These are phyloP conservation scores for Sebastes kiyomatsui DNA, from an alignment of 2,797 vertebrate species.

Conservation along the genomic window DNA sequence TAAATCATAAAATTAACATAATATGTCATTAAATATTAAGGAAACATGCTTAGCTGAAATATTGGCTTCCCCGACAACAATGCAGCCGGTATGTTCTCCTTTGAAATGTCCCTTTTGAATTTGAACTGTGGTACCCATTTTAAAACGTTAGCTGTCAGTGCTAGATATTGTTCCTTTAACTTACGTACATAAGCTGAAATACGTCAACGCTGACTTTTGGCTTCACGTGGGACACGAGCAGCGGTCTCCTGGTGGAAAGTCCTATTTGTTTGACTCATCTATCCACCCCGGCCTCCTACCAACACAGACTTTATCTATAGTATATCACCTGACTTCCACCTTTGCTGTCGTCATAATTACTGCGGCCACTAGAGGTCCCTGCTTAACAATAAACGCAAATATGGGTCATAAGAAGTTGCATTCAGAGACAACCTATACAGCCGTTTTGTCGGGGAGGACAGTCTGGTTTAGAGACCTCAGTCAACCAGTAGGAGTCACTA, in stretches of 20 bases:
- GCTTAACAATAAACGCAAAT: too few relatives aligned
- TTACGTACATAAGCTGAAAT: background rate
- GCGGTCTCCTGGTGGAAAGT: fast-evolving
- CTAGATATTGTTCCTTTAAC: too few relatives aligned
- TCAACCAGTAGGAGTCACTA: background rate
- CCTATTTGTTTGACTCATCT: too few relatives aligned
- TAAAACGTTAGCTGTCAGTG: too few relatives aligned
- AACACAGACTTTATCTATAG: background rate
- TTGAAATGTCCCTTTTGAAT: fast-evolving
- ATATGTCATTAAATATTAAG: background rate
- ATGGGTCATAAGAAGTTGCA: background rate
- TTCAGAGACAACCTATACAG: background rate
- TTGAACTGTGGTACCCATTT: too few relatives aligned
- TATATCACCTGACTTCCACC: background rate
- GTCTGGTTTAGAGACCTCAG: background rate
- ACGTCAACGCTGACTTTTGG: background rate
- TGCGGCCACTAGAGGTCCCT: background rate
- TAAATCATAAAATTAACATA: too few relatives aligned
- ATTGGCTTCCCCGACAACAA: fast-evolving
- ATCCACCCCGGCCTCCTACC: background rate
- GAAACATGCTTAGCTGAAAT: background rate
- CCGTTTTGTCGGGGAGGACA: background rate
- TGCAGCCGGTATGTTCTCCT: too few relatives aligned
- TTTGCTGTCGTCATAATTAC: background rate
- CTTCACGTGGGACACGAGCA: too few relatives aligned